A percentile compares a stretch with the other conserved stretches of the same genome.
Conservation (phyloP, 2,888 invertebrate species). For the Lochmaea capreae region DNA sequence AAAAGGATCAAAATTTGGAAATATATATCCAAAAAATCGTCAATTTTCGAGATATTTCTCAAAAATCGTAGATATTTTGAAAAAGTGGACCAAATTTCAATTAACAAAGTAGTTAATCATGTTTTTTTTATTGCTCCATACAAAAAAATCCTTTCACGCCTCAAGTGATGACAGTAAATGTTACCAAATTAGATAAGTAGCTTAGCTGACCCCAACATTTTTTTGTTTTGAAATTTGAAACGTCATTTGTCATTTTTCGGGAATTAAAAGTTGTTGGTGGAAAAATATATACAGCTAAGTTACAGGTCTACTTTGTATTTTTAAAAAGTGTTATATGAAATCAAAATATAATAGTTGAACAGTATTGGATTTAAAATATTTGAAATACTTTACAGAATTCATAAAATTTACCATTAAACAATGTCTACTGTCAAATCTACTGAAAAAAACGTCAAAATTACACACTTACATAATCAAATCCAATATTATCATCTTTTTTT, state of each 20-base stretch:
- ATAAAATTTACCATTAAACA: neutral
- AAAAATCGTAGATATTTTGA: no score
- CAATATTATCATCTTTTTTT: neutral
- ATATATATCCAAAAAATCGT: no score
- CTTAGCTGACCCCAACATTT: neutral
- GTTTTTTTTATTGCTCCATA: neutral
- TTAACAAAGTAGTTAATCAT: neutral
- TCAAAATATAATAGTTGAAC: neutral
- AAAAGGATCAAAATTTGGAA: no score
- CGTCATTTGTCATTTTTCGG: no score
- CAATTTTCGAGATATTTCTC: no score
- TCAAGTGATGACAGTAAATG: neutral
- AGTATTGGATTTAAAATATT: neutral
- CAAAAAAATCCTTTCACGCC: neutral
- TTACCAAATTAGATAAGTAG: neutral
- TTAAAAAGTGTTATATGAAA: neutral
- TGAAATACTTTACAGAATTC: neutral
- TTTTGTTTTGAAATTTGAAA: no score
- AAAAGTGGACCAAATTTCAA: no score
- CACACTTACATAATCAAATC: neutral
- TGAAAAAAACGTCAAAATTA: neutral
- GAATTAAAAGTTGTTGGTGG: neutral
- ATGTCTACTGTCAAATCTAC: neutral
- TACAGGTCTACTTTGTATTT: neutral
- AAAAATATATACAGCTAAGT: neutral